Evolutionary conservation across 2,113 vertebrate genomes (phyloP), one percentile per base, ranked within the genome.

Genomic region (Chaenogobius annularis): DNA sequence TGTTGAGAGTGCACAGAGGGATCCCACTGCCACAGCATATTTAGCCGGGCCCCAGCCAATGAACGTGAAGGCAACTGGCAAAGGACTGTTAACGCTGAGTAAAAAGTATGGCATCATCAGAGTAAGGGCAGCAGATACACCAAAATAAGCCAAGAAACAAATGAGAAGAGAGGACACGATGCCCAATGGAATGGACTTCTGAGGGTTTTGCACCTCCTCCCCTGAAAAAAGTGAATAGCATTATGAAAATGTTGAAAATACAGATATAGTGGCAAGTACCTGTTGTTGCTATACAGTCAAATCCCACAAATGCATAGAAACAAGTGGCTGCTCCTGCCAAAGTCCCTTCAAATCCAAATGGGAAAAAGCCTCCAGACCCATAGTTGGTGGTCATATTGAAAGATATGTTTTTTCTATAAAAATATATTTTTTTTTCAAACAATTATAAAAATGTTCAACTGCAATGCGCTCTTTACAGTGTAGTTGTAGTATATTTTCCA

Each of bases 101-200:
- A 94, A 82, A 83, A 94, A 93, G 80, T 94, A 96, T 0, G 94
- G 95, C 93, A 95, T 94, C 93, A 95, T 93, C 31, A 95, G 85
- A 14, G 94, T 95, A 55, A 96, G 91, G 13, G 94, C 86, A 0
- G 94, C 92, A 52, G 94, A 95, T 40, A 95, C 94, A 0, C 93
- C 94, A 0, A 93, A 94, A 78, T 95, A 96, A 0, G 82, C 88
- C 66, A 95, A 73, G 86, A 95, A 96, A 85, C 94, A 96, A 90
- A 95, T 90, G 58, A 95, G 82, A 46, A 95, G 91, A 7, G 94
- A 95, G 0, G 85, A n/a, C 43, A 95, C 68, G 3, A 95, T 95
- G 37, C 90, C 93, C 0, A 90, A 2, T 1, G 94, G 94, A 70
- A 96, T 94, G 3, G 95, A 94, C 85, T 90, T 94, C 83, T 93